These are phyloP conservation scores for Axis porcinus DNA, from an alignment of 2,113 vertebrate species.

Conservation along the genomic window DNA sequence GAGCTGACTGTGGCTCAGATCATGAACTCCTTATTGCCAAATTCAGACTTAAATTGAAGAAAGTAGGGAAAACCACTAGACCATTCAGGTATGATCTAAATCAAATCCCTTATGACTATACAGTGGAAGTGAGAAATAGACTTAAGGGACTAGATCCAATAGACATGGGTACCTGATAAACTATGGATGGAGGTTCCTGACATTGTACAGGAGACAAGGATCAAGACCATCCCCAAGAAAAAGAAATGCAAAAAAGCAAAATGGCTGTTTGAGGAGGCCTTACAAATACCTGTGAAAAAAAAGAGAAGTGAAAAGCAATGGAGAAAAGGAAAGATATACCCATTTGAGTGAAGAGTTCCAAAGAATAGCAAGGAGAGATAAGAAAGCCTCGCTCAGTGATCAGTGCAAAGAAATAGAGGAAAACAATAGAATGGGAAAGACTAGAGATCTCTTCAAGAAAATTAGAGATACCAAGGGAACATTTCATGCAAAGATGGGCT, in stretches of 20 bases:
- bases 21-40: background rate
- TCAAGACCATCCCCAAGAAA: background rate
- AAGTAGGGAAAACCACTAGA: background rate
- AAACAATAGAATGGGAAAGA: background rate
- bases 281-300: background rate
- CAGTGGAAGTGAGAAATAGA: background rate
- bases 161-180: background rate
- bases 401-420: background rate
- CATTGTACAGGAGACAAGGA: background rate
- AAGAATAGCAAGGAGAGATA: background rate
- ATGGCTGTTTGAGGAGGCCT: background rate
- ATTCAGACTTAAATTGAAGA: background rate
- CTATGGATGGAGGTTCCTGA: fast-evolving
- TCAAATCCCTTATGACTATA: background rate
- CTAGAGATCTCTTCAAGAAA: background rate
- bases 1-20: background rate
- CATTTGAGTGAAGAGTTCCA: background rate
- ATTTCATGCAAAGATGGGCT: background rate
- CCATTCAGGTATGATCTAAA: background rate
- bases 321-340: background rate
- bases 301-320: background rate
- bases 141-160: background rate
- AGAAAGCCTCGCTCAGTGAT: background rate
- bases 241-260: background rate
- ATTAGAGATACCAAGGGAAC: background rate